phyloP scores from a whole-genome alignment of 2,888 invertebrate genomes.

The Amblyteles armatorius region DNA sequence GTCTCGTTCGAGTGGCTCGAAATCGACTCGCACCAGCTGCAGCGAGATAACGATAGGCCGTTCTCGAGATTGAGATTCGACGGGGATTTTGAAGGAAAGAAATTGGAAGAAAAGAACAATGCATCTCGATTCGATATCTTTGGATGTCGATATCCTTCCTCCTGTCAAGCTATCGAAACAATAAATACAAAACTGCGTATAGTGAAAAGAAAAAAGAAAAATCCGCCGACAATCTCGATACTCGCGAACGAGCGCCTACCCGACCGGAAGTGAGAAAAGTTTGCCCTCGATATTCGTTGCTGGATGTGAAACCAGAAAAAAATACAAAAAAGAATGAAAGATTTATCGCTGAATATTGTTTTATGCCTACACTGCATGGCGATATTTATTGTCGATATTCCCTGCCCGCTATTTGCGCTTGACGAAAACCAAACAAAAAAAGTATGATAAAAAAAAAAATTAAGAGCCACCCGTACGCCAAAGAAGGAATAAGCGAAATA shows the following conservation, averaged over 20 bases:
- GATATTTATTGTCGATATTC: conserved; percentile 56
- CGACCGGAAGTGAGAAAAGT: neutral
- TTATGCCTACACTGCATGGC: conserved; percentile 50
- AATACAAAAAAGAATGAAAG: conserved; percentile 1
- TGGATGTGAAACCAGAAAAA: neutral
- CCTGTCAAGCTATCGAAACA: neutral
- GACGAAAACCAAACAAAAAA: neutral
- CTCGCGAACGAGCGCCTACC: conserved; percentile 8
- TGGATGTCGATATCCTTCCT: neutral
- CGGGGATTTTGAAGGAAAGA: neutral
- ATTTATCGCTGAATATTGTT: conserved; percentile 12
- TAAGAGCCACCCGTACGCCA: conserved; percentile 42
- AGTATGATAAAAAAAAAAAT: conserved; percentile 13
- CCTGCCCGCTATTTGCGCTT: conserved; percentile 66
- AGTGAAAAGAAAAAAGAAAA: neutral
- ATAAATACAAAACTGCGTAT: neutral
- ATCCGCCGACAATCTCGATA: conserved; percentile 2
- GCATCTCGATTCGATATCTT: neutral
- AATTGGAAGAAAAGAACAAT: neutral
- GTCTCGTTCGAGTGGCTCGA: conserved; percentile 24
- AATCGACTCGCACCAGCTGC: neutral
- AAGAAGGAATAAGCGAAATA: conserved; percentile 39
- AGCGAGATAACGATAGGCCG: neutral
- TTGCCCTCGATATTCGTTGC: conserved; percentile 8
- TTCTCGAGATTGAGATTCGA: conserved; percentile 1